These are phyloP conservation scores for Anoplopoma fimbria DNA, from an alignment of 2,113 vertebrate species.

Conservation along the genomic window DNA sequence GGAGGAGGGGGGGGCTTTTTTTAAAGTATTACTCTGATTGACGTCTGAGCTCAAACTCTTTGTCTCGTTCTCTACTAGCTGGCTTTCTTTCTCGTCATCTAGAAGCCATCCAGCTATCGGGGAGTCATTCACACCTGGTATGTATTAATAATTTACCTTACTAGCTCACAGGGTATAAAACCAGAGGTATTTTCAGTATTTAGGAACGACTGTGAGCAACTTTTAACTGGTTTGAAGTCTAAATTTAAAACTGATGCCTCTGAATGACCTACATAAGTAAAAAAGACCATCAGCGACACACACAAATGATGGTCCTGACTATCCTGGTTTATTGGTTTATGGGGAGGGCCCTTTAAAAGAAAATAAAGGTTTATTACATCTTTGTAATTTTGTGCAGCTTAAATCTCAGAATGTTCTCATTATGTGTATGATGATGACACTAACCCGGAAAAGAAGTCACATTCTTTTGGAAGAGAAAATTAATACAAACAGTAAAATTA, in stretches of 20 bases:
- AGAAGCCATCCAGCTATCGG: constrained; percentile 28
- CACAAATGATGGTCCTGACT: neutral
- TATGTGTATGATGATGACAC: neutral
- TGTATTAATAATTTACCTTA: neutral
- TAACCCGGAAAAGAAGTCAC: neutral
- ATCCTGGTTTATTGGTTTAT: neutral
- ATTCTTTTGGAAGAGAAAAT: neutral
- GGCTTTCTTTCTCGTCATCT: constrained; percentile 37
- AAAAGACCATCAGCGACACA: neutral
- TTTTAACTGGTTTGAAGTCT: neutral
- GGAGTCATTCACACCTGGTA: constrained; percentile 28
- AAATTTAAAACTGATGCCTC: neutral
- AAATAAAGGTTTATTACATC: neutral
- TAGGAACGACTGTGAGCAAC: neutral
- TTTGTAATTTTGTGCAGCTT: neutral
- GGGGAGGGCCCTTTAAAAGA: neutral
- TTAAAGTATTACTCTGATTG: constrained; percentile 74
- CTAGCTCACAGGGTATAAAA: neutral
- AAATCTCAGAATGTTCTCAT: neutral
- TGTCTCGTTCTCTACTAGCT: constrained; percentile 36
- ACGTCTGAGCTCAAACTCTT: constrained; percentile 65
- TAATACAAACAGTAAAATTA: neutral
- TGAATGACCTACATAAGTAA: neutral
- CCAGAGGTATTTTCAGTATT: neutral
- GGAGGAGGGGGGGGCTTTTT: constrained; percentile 54